Percentiles rank a stretch among this genome's conserved stretches.
These are phyloP conservation scores for Neolamprologus toae DNA, from an alignment of 2,113 vertebrate genomes.

Conservation along the genomic window DNA sequence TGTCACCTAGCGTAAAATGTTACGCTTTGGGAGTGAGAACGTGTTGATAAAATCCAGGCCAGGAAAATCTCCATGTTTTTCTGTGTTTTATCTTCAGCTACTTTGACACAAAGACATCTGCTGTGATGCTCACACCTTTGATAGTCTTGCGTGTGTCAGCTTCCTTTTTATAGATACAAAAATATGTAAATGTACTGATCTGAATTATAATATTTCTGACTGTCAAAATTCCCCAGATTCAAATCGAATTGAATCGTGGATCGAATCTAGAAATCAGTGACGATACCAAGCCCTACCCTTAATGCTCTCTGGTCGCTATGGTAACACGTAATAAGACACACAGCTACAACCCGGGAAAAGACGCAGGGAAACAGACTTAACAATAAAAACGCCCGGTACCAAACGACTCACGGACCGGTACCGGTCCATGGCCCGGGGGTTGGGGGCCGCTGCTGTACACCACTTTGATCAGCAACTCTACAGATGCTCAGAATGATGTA, in stretches of 20 bases:
- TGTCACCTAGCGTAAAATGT: too few relatives aligned
- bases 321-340: accelerated
- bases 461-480: background rate
- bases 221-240: too few relatives aligned
- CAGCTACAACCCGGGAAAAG: background rate
- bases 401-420: accelerated
- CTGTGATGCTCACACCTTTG: too few relatives aligned
- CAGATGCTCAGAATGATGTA: background rate
- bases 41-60: accelerated
- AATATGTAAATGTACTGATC: too few relatives aligned
- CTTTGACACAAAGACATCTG: too few relatives aligned
- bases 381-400: background rate
- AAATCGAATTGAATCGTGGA: accelerated
- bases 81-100: too few relatives aligned
- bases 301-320: background rate
- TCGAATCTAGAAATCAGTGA: too few relatives aligned
- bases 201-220: too few relatives aligned
- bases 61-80: too few relatives aligned
- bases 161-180: too few relatives aligned
- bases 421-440: too few relatives aligned
- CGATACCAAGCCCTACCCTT: background rate
- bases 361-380: accelerated
- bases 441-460: accelerated
- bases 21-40: too few relatives aligned
- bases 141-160: accelerated